Evolutionary conservation across 2,797 vertebrate genomes (phyloP).

Genomic region (Crenuchus spilurus): DNA sequence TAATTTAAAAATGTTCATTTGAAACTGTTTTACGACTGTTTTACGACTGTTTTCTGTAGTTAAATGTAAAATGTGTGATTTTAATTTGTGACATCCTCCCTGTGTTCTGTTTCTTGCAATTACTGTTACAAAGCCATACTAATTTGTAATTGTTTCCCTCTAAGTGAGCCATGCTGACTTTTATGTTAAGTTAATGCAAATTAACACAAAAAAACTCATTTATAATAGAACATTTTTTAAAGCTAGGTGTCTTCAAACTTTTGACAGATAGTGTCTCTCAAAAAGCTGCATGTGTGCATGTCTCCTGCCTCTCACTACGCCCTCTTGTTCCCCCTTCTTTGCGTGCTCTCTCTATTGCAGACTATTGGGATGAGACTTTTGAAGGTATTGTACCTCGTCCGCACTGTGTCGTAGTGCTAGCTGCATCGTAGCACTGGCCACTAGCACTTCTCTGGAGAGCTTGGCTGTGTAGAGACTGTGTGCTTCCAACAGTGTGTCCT

Average conservation of each 20-base stretch:
- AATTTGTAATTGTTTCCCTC: too few relatives aligned
- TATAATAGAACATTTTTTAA: not conserved
- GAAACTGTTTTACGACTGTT: too few relatives aligned
- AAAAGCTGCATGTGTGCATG: constrained; percentile 53
- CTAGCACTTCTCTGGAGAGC: constrained; percentile 65
- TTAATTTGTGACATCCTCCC: too few relatives aligned
- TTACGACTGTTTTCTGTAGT: too few relatives aligned
- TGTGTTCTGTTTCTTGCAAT: too few relatives aligned
- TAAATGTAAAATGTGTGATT: too few relatives aligned
- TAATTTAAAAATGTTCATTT: too few relatives aligned
- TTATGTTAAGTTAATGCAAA: not conserved
- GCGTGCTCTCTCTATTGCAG: constrained; percentile 83
- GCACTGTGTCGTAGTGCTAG: constrained; percentile 56
- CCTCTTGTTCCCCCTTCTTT: constrained; percentile 72
- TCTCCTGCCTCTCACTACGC: constrained; percentile 54
- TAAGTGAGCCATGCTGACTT: too few relatives aligned
- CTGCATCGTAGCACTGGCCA: constrained; percentile 66
- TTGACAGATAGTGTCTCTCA: not conserved
- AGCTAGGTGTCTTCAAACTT: not conserved
- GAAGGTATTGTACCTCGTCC: constrained; percentile 81
- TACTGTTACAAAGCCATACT: too few relatives aligned
- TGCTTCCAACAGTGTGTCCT: constrained; percentile 65
- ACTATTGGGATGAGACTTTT: constrained; percentile 83
- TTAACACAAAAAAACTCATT: too few relatives aligned
- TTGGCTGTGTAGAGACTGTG: constrained; percentile 82